Base-by-base conservation (phyloP, 2,888 invertebrate genomes). In the Venusia cambrica region DNA sequence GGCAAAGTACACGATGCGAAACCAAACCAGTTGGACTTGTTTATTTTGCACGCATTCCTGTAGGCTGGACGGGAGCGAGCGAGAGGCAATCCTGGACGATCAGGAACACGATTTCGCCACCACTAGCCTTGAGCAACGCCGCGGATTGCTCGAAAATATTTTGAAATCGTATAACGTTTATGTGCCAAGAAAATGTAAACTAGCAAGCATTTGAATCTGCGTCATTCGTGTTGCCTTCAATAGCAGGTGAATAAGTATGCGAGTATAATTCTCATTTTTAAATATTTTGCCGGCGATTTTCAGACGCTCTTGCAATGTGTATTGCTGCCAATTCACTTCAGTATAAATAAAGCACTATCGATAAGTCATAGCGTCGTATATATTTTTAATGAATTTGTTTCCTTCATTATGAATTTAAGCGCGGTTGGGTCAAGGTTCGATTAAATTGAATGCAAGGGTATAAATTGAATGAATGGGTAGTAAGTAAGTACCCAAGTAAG, bases 31-130 rank as follows among this genome's bases (percentile, higher is more conserved):
- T 84, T 64, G 57, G 46, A 71, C 83, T 77, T 72, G 85, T 85
- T 85, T 87, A 84, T 85, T 85, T 85, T 84, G 84, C 87, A 84
- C 77, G 73, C 83, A 85, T 87, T 85, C 85, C 81, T 66, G 73
- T 49, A 69, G 71, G 66, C 65, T 57, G 51, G 64, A 61, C 72
- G 70, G 74, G 79, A 78, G 70, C 65, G 73, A 71, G 73, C 71
- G 74, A 72, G 73, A 71, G 58, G 68, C 73, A 71, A 74, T 76
- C 80, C 79, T 65, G 64, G 66, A 62, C 68, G 58, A 69, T 69
- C 73, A 72, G 77, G 78, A 76, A 73, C 73, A 69, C 64, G 71
- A 67, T 72, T 73, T 67, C 51, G 52, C 58, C 59, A 61, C 60
- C 49, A 50, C 57, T 72, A 73, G 62, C 84, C 84, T 81, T 84